Conservation (phyloP, 2,888 invertebrate species). For the Lasioglossum calceatum region DNA sequence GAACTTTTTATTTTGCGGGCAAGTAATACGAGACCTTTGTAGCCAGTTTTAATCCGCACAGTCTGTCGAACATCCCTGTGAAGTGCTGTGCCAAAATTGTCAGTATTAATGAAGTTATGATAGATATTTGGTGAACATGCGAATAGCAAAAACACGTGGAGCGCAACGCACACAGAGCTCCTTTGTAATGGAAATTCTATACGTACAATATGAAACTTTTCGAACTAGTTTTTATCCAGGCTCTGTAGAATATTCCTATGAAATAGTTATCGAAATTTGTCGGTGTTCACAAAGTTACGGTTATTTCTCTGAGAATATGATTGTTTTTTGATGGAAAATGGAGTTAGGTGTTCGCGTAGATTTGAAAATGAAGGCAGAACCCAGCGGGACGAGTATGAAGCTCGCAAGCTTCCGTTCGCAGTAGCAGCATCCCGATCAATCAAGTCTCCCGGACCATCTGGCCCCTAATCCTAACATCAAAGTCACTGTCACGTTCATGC, state of each 20-base stretch:
- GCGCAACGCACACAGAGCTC: neutral
- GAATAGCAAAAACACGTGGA: neutral
- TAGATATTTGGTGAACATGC: neutral
- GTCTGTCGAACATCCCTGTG: neutral
- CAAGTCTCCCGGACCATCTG: conserved; percentile 4
- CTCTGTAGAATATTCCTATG: no score
- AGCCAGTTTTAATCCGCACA: neutral
- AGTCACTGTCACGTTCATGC: conserved; percentile 17
- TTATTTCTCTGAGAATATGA: no score
- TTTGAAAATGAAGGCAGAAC: neutral
- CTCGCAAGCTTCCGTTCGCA: neutral
- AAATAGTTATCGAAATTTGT: neutral
- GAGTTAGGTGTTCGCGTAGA: neutral
- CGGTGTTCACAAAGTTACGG: neutral
- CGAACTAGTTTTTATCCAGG: neutral
- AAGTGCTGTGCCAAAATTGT: neutral
- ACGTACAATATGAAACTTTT: neutral
- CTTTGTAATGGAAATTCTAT: neutral
- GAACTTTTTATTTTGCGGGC: neutral
- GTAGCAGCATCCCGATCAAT: neutral
- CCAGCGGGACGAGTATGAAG: neutral
- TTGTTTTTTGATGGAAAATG: neutral
- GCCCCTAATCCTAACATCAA: conserved; percentile 8
- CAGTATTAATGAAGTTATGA: neutral
- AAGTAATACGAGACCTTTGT: neutral